Evolutionary conservation across 2,888 invertebrate genomes (phyloP).

Genomic region (Aproaerema taeniolella): DNA sequence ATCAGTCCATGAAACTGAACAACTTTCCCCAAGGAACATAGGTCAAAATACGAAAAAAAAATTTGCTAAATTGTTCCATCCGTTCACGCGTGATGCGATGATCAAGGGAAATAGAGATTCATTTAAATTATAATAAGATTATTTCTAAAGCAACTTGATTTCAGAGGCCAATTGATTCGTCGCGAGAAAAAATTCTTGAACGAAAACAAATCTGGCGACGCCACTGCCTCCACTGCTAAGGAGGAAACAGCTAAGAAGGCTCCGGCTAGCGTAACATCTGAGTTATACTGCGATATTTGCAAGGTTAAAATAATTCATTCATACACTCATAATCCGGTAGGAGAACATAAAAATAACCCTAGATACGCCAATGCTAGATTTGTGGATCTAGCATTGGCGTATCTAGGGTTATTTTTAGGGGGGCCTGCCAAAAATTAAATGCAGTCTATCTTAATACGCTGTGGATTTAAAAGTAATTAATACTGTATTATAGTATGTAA

Average conservation of each 20-base stretch:
- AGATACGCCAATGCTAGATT: too few relatives aligned
- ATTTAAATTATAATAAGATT: constrained; percentile 6
- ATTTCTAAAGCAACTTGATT: too few relatives aligned
- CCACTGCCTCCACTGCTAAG: too few relatives aligned
- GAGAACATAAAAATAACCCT: neutral
- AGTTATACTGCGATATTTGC: constrained; percentile 56
- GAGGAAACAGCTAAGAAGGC: constrained; percentile 18
- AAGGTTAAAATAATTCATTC: constrained; percentile 29
- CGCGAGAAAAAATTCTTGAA: constrained; percentile 50
- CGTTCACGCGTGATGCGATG: neutral
- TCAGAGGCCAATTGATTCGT: constrained; percentile 49
- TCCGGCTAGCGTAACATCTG: constrained; percentile 27
- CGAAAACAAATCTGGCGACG: neutral
- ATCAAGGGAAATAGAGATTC: neutral
- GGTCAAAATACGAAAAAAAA: neutral
- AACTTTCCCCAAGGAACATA: too few relatives aligned
- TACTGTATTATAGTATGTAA: too few relatives aligned
- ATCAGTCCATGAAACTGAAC: too few relatives aligned
- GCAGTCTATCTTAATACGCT: neutral
- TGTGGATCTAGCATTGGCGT: too few relatives aligned
- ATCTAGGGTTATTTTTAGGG: too few relatives aligned
- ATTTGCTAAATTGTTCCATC: neutral
- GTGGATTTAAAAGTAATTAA: too few relatives aligned
- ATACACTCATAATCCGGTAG: neutral
- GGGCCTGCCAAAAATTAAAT: neutral